Conservation (phyloP, 2,113 vertebrate species). For the Kryptolebias marmoratus region DNA sequence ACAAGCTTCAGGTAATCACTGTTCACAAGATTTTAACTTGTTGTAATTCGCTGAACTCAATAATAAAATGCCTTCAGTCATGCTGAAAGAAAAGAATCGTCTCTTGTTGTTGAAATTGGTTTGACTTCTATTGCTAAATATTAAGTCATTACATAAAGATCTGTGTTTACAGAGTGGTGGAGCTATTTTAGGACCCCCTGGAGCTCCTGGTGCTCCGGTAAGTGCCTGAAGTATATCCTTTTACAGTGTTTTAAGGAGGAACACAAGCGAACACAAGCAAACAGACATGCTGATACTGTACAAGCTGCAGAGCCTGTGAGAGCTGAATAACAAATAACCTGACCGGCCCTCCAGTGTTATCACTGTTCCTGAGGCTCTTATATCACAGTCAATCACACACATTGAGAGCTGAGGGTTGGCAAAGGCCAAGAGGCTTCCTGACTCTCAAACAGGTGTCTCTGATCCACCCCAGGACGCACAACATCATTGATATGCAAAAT, state of each 20-base stretch:
- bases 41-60: slow-evolving; percentile 23
- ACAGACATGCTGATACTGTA: slow-evolving; percentile 43
- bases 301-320: slow-evolving; percentile 38
- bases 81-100: slow-evolving; percentile 4
- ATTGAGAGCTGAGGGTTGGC: slow-evolving; percentile 36
- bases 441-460: slow-evolving; percentile 60
- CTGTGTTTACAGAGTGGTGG: slow-evolving; percentile 84
- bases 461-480: slow-evolving; percentile 54
- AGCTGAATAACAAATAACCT: slow-evolving; percentile 59
- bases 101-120: slow-evolving; percentile 31
- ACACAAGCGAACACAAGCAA: slow-evolving; percentile 44
- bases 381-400: slow-evolving; percentile 56
- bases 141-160: slow-evolving; percentile 29
- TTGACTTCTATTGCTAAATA: slow-evolving; percentile 51
- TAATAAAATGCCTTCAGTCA: slow-evolving; percentile 18
- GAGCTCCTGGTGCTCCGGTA: slow-evolving; percentile 91
- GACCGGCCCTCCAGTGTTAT: slow-evolving; percentile 54
- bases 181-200: slow-evolving; percentile 83
- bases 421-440: slow-evolving; percentile 53
- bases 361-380: slow-evolving; percentile 38
- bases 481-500: slow-evolving; percentile 71
- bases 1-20: slow-evolving; percentile 94
- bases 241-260: slow-evolving; percentile 38
- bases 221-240: slow-evolving; percentile 74
- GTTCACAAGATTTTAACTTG: slow-evolving; percentile 11